A percentile compares a stretch with the other conserved stretches of the same genome.
Evolutionary conservation across 2,888 invertebrate species (phyloP).

Genomic region (Campaea margaritaria): DNA sequence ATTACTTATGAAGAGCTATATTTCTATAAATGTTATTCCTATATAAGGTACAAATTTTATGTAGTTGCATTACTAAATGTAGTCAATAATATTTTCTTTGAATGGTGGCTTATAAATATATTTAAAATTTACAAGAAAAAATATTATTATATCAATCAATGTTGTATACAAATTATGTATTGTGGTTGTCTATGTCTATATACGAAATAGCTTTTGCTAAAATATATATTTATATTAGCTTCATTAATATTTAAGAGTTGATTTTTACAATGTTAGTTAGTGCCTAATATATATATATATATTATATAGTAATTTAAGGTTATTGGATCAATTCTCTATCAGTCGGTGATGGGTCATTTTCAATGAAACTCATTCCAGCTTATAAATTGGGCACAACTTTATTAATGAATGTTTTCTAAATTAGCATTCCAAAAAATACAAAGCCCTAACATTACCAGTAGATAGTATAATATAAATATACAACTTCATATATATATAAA

Average conservation of each 20-base stretch:
- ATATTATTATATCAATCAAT: slow-evolving; percentile 6
- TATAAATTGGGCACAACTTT: too few species aligned
- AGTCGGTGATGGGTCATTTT: too few species aligned
- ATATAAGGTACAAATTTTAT: slow-evolving; percentile 34
- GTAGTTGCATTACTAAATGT: slow-evolving; percentile 12
- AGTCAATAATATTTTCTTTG: slow-evolving; percentile 15
- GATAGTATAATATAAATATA: slow-evolving; percentile 21
- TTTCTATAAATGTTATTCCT: slow-evolving; percentile 45
- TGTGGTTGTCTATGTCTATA: slow-evolving; percentile 30
- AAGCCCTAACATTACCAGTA: neutral
- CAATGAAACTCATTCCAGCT: too few species aligned
- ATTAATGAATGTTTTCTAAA: neutral
- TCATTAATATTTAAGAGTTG: slow-evolving; percentile 18
- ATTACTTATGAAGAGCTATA: slow-evolving; percentile 18
- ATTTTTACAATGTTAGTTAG: neutral
- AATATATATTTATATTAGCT: slow-evolving; percentile 22
- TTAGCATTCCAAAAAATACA: neutral
- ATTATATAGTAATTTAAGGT: too few species aligned
- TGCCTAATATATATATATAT: neutral
- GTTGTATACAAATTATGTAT: slow-evolving; percentile 19
- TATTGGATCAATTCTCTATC: neutral
- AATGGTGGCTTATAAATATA: slow-evolving; percentile 10
- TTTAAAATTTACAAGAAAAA: slow-evolving; percentile 11
- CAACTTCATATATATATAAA: neutral
- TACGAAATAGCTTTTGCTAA: slow-evolving; percentile 36